Evolutionary conservation across 2,888 invertebrate species (phyloP), one percentile per base, ranked within the genome.

Genomic region (Callinectes sapidus): DNA sequence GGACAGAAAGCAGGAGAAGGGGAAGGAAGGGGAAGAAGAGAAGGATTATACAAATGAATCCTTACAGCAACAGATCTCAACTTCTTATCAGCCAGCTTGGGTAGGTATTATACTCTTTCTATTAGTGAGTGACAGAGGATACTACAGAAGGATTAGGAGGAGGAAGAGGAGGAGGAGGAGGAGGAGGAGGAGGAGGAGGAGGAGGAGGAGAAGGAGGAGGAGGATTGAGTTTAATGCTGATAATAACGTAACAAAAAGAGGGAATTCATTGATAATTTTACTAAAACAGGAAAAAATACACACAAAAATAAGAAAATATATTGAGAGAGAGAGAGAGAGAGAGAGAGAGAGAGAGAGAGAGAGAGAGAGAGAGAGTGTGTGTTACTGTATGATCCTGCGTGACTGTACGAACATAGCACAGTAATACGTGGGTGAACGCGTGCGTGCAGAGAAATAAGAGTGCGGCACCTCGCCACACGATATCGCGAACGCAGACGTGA

Each of bases 311-410:
- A 28, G 85, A 28, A 85, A 2, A 35, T 35, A n/a, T 14, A 35
- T 2, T n/a, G 28, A 35, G 35, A 81, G 81, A 35, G 81, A 81
- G 81, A 35, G 81, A 81, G 81, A 35, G 86, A 86, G 86, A 42
- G 86, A 86, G 86, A 42, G 54, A 55, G 55, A 39, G 88, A 88
- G 55, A 32, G 28, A 55, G 28, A 55, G 55, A 55, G 88, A 88
- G 88, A 28, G 28, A 88, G 88, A 55, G 61, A 32, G 14, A 39
- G 88, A 88, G 3, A 18, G 35, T 35, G 81, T 81, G 10, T 35
- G 81, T 32, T 2, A 28, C 32, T 32, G 18, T 71, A n/a, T n/a
- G 10, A 71, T n/a, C n/a, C n/a, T 71, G 71, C 71, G 71, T 71
- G 71, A 71, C 10, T 71, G 71, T 6, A 28, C 28, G 71, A 71